phyloP scores from a whole-genome alignment of 2,113 vertebrate genomes.

The Clupea harengus region DNA sequence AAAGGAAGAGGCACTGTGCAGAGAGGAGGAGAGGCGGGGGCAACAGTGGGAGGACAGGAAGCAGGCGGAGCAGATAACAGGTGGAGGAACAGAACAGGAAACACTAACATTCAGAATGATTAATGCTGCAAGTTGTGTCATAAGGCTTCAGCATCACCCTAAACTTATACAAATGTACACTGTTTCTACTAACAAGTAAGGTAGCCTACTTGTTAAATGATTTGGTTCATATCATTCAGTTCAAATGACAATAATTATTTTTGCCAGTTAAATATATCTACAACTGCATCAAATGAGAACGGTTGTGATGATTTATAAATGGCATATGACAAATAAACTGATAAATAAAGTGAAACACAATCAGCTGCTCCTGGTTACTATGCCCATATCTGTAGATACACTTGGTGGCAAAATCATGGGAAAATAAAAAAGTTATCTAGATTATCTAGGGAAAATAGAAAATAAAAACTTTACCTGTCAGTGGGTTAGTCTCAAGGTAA shows the following conservation, averaged over 20 bases:
- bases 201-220: background rate
- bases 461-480: conserved; percentile 53
- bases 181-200: background rate
- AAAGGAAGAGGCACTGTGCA: background rate
- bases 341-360: background rate
- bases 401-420: background rate
- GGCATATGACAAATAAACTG: background rate
- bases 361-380: too few relatives aligned
- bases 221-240: background rate
- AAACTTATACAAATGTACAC: background rate
- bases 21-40: background rate
- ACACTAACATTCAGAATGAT: background rate
- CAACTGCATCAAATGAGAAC: background rate
- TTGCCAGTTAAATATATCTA: background rate
- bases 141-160: background rate
- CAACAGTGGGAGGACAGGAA: background rate
- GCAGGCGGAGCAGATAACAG: background rate
- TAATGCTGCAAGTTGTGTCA: background rate
- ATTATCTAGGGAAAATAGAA: background rate
- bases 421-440: background rate
- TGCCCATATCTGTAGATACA: background rate
- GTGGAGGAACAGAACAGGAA: background rate
- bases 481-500: conserved; percentile 57
- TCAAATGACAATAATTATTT: background rate
- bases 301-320: background rate